Evolutionary conservation across 2,113 vertebrate genomes (phyloP).

Genomic region (Ageneiosus marmoratus): DNA sequence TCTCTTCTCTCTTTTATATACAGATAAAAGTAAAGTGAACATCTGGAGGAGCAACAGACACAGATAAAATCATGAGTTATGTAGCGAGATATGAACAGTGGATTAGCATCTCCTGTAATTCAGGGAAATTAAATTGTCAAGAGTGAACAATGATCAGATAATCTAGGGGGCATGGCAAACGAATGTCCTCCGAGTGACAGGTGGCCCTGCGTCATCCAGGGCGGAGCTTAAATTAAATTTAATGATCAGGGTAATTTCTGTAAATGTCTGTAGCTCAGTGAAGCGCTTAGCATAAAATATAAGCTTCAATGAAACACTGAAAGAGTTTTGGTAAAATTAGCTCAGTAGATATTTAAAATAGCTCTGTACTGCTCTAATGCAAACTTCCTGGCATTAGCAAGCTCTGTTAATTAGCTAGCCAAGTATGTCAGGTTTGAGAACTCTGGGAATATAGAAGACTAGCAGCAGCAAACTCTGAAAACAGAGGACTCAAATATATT

Average conservation of each 20-base stretch:
- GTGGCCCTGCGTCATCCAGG: not conserved
- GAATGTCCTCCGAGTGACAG: not conserved
- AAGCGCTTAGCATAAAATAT: not conserved
- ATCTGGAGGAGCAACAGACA: slow-evolving; percentile 14
- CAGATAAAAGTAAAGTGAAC: not conserved
- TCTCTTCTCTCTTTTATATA: slow-evolving; percentile 8
- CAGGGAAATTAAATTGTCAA: not conserved
- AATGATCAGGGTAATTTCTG: not conserved
- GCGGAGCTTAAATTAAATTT: not conserved
- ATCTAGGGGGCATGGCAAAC: not conserved
- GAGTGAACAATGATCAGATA: not conserved
- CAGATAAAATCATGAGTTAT: not conserved
- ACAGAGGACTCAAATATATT: not conserved
- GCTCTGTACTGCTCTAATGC: not conserved
- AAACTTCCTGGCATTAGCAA: not conserved
- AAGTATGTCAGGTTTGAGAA: not conserved
- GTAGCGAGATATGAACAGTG: not conserved
- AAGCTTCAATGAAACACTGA: not conserved
- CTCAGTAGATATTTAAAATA: not conserved
- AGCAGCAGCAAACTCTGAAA: not conserved
- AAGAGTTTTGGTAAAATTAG: not conserved
- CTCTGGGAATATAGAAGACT: not conserved
- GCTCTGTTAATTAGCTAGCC: not conserved
- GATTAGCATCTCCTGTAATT: not conserved
- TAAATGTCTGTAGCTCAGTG: not conserved